These are phyloP conservation scores for Rhynchopsitta pachyrhyncha DNA, from an alignment of 2,113 vertebrate genomes.

Conservation along the genomic window DNA sequence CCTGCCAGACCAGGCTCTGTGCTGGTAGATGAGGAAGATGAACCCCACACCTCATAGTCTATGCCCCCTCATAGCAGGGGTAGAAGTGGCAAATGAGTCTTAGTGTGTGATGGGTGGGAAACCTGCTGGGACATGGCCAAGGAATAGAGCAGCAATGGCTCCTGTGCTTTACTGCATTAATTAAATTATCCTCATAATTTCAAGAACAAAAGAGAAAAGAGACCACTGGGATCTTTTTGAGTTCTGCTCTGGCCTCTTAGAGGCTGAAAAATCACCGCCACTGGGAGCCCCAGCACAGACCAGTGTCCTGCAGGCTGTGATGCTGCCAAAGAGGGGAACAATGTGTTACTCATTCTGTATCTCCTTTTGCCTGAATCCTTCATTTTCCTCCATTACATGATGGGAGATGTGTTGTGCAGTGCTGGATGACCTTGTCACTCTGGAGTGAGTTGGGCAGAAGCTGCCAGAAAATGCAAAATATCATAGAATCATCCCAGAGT, in stretches of 20 bases:
- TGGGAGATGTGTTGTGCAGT: neutral
- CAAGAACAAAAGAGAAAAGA: neutral
- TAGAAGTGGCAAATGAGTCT: neutral
- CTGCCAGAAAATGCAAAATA: neutral
- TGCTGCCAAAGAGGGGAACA: neutral
- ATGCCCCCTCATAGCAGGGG: neutral
- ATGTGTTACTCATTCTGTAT: neutral
- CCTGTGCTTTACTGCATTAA: fast-evolving
- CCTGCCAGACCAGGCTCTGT: neutral
- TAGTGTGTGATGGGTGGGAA: neutral
- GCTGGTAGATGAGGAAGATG: neutral
- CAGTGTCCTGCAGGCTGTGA: no score
- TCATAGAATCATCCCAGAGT: neutral
- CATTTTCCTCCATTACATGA: neutral
- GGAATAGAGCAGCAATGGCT: neutral
- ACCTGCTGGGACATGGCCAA: neutral
- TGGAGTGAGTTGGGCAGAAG: neutral
- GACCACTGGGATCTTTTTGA: neutral
- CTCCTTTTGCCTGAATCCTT: neutral
- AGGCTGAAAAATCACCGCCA: neutral
- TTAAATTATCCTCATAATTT: neutral
- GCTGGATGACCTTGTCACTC: neutral
- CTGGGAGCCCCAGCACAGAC: neutral
- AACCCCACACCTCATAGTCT: neutral
- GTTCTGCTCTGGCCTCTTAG: neutral